Percentiles rank a stretch among this genome's conserved stretches.
Evolutionary conservation across 2,888 invertebrate genomes (phyloP).

Genomic region (Drosophila infuscata): DNA sequence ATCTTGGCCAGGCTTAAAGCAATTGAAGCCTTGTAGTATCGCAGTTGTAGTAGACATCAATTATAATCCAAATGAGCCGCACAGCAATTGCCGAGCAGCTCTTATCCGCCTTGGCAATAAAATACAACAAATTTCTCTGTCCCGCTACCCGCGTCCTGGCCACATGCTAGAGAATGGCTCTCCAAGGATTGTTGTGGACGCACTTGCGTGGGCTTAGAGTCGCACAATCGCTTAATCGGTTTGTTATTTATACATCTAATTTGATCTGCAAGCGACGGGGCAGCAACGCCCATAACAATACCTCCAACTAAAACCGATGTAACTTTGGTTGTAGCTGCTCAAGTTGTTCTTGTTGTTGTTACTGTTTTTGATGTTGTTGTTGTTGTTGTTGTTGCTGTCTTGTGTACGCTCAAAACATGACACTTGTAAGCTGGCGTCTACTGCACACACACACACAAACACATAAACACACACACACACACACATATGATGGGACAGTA

Average conservation of each 20-base stretch:
- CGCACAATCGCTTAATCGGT: constrained; percentile 79
- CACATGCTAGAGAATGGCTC: constrained; percentile 35
- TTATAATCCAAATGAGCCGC: constrained; percentile 78
- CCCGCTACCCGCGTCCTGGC: background rate
- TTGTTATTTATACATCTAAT: constrained; percentile 81
- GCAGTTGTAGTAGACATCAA: constrained; percentile 59
- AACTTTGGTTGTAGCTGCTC: constrained; percentile 36
- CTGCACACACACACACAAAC: constrained; percentile 27
- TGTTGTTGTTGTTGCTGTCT: constrained; percentile 34
- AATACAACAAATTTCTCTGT: constrained; percentile 61
- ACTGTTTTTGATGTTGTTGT: background rate
- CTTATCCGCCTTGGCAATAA: constrained; percentile 77
- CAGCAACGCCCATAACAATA: constrained; percentile 46
- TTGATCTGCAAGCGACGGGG: constrained; percentile 75
- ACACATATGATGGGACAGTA: constrained; percentile 47
- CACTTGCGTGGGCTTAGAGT: constrained; percentile 68
- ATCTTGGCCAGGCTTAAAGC: constrained; percentile 54
- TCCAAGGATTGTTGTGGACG: constrained; percentile 53
- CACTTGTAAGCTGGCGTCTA: constrained; percentile 73
- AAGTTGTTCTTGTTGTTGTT: constrained; percentile 20
- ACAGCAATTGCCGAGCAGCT: constrained; percentile 63
- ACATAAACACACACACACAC: constrained; percentile 24
- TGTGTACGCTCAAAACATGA: constrained; percentile 66
- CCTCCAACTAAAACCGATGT: constrained; percentile 32
- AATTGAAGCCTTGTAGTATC: constrained; percentile 47